Evolutionary conservation across 2,113 vertebrate species (phyloP), one percentile per base, ranked within the genome.

Genomic region (Centropus unirufus): DNA sequence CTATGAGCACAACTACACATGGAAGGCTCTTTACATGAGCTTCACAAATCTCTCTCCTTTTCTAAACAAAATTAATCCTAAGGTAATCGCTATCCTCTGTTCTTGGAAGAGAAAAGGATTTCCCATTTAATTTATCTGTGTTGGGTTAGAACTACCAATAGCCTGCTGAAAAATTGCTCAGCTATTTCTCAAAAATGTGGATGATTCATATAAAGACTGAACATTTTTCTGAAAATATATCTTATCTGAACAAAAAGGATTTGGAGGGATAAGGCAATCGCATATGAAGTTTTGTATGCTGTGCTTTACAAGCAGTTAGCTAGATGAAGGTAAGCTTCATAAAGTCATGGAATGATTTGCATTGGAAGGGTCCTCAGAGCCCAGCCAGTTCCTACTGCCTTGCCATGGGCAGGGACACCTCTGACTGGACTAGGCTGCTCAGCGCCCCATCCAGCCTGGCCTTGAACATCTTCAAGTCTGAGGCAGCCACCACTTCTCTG

Each of bases 1-100:
- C 72, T 32, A 9, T 0, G 2, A 55, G 62, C 36, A 51, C 70
- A 57, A 3, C 40, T 52, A 17, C 0, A 0, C 17, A 24, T 27
- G 21, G 58, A 20, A 42, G 30, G 12, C 34, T 79, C 62, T 68
- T 88, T 11, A 10, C 8, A 1, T 52, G 12, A 77, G n/a, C 30
- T 85, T 46, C 46, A 23, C 64, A 34, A 34, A 26, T 40, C 24
- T 42, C 12, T 36, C 42, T 75, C 30, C 27, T 52, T 82, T 51
- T 75, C 39, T 32, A 46, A 61, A 61, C 15, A 39, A 34, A 74
- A 51, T 19, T 12, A 61, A 39, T 73, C 30, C 47, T 24, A n/a
- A 49, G 40, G 21, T 32, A 52, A 75, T 34, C 0, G 2, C 61
- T 14, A 0, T 55, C 22, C 22, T 40, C 26, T 30, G 0, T 39